Conservation (phyloP, 2,888 invertebrate genomes). For the Toxonevra muliebris region DNA sequence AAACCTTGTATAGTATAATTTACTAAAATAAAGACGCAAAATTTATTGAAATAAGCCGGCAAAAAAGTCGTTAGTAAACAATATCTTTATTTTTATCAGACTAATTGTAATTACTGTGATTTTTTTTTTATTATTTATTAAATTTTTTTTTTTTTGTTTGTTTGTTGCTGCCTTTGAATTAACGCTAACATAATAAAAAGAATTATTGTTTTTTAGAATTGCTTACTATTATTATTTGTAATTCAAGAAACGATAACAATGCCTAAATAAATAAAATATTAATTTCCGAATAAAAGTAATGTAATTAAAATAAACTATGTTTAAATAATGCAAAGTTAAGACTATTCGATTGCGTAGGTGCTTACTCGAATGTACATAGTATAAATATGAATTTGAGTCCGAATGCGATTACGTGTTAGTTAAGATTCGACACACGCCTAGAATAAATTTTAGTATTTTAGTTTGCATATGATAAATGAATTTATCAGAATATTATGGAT, state of each 20-base stretch:
- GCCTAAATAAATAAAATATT: constrained; percentile 55
- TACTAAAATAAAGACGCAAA: constrained; percentile 25
- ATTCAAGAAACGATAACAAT: constrained; percentile 35
- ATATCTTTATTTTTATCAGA: constrained; percentile 17
- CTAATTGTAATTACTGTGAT: constrained; percentile 20
- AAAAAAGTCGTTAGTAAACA: not conserved
- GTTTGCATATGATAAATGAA: constrained; percentile 21
- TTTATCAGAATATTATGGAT: not conserved
- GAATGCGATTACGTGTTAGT: constrained; percentile 1
- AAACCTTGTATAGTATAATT: constrained; percentile 48
- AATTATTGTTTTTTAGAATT: not conserved
- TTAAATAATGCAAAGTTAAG: constrained; percentile 4
- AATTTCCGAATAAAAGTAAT: constrained; percentile 51
- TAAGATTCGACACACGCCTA: not conserved
- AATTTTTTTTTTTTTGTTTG: not conserved
- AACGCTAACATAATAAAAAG: not conserved
- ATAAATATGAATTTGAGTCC: not conserved
- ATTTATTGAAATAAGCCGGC: constrained; percentile 11
- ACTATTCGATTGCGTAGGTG: not conserved
- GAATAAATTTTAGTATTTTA: not conserved
- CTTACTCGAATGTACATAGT: constrained; percentile 5
- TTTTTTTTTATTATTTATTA: too few species aligned
- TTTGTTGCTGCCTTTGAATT: not conserved
- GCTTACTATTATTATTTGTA: constrained; percentile 19
- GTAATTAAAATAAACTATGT: constrained; percentile 20